A percentile compares a stretch with the other conserved stretches of the same genome.
These are phyloP conservation scores for Dinothrombium tinctorium DNA, from an alignment of 1,140 invertebrate species.

Conservation along the genomic window DNA sequence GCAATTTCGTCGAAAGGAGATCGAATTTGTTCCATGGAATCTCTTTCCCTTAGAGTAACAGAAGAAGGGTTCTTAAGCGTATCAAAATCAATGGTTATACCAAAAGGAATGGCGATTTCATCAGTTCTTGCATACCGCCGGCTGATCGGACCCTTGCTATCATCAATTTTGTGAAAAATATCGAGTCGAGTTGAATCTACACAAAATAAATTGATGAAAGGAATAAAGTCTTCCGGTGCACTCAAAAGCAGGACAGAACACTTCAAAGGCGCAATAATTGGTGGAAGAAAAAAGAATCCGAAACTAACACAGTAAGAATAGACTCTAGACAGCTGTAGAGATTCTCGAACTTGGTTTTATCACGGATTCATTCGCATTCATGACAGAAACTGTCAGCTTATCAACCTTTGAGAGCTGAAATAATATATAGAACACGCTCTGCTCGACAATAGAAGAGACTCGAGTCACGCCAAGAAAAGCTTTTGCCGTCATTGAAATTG, in stretches of 20 bases:
- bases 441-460: no score
- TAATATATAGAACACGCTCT: no score
- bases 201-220: slow-evolving; percentile 60
- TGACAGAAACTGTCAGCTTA: no score
- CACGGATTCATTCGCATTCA: no score
- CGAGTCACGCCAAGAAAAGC: no score
- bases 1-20: slow-evolving; percentile 21
- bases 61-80: slow-evolving; percentile 51
- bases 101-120: slow-evolving; percentile 96
- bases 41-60: slow-evolving; percentile 78
- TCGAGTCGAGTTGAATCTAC: slow-evolving; percentile 44
- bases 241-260: slow-evolving; percentile 86
- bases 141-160: slow-evolving; percentile 88
- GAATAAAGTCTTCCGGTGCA: slow-evolving; percentile 58
- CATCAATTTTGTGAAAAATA: slow-evolving; percentile 84
- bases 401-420: no score
- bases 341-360: no score
- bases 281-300: slow-evolving; percentile 63
- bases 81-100: slow-evolving; percentile 96
- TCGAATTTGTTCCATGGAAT: slow-evolving; percentile 81
- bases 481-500: no score
- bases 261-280: slow-evolving; percentile 78
- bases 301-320: no score
- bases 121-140: slow-evolving; percentile 71
- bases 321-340: no score